Base-by-base conservation (phyloP, 1,140 invertebrate species). In the Scaptodrosophila lebanonensis region DNA sequence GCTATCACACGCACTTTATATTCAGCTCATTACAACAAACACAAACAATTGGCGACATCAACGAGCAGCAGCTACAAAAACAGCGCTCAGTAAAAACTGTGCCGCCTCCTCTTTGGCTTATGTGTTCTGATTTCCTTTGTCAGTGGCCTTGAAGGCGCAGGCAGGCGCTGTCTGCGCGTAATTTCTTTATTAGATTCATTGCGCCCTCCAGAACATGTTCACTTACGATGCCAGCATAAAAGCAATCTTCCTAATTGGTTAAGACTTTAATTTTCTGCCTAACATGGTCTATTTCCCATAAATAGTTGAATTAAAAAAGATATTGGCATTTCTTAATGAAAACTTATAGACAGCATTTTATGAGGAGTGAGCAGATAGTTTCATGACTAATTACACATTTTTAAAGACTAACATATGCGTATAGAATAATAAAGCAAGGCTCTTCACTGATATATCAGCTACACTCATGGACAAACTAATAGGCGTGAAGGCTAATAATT, bases 181-280 rank as follows among this genome's bases (percentile, higher is more conserved):
- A 82, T 82, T 82, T 83, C 76, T 82, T 82, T 83, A 82, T 82
- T 82, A 67, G 75, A 82, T 75, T 75, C 68, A 68, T 76, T 76
- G 39, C 32, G 47, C 49, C 47, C 62, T 39, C 39, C 20, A 61
- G 70, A 29, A 59, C 48, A 53, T 59, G 52, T 59, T 50, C 61
- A 43, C 54, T 68, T 40, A 47, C 9, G 43, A 43, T 33, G 20
- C 15, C 54, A 40, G 44, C 62, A 32, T 82, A 56, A 62, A 79
- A 79, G 83, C 75, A 82, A 82, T 82, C 83, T 75, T 57, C 65
- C 60, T 76, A 82, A 82, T 82, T 75, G 59, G 43, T 51, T 75
- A 59, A 53, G 36, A 29, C 43, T 15, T 30, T 13, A 29, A 25
- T n/a, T 5, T 2, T 11, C 16, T 20, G 5, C 18, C 38, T n/a